phyloP scores from a whole-genome alignment of 2,113 vertebrate genomes.

The Seriola dumerili region DNA sequence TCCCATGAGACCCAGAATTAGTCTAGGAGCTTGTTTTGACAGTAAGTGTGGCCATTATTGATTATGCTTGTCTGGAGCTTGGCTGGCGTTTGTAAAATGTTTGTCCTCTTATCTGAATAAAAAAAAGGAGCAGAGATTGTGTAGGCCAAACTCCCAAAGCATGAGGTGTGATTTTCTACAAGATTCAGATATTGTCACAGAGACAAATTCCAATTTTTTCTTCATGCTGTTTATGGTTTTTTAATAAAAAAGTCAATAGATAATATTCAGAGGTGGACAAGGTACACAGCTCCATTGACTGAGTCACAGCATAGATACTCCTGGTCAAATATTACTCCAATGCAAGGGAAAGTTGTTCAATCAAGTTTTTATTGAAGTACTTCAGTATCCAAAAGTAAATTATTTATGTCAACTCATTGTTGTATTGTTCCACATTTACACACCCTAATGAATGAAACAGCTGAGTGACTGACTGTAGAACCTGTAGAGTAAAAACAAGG shows the following conservation, averaged over 20 bases:
- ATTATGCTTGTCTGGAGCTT: conserved; percentile 61
- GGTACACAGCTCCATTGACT: too few species aligned
- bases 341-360: too few species aligned
- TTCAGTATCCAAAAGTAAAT: too few species aligned
- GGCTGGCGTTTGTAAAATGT: conserved; percentile 49
- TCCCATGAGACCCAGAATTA: conserved; percentile 57
- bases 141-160: background rate
- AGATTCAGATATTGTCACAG: background rate
- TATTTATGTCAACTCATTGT: too few species aligned
- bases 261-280: too few species aligned
- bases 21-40: conserved; percentile 63
- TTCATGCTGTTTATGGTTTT: background rate
- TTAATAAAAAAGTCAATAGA: conserved; percentile 22
- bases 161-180: background rate
- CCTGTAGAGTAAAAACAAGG: too few species aligned
- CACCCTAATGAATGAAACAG: too few species aligned
- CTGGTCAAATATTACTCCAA: too few species aligned
- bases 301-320: too few species aligned
- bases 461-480: too few species aligned
- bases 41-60: conserved; percentile 71
- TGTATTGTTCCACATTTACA: too few species aligned
- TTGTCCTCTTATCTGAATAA: conserved; percentile 34
- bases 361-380: too few species aligned
- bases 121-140: conserved; percentile 7
- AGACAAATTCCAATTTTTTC: background rate